Evolutionary conservation across 1,140 invertebrate genomes (phyloP).

Genomic region (Drosophila lacertosa): DNA sequence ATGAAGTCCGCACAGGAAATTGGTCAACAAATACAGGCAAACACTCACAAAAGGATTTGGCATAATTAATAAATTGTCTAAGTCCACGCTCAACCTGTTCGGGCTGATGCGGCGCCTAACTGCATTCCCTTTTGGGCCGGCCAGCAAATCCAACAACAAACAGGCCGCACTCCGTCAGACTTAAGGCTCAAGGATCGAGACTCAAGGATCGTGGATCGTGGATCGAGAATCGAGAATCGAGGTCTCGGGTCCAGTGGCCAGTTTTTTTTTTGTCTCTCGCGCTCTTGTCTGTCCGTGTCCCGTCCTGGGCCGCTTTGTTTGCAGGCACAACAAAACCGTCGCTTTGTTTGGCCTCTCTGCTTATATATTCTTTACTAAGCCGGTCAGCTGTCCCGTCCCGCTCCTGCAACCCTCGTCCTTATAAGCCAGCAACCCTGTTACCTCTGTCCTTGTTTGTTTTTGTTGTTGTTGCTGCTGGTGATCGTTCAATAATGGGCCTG

Average conservation of each 20-base stretch:
- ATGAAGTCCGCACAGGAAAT: constrained; percentile 23
- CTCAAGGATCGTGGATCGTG: too few species aligned
- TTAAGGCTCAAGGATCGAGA: too few species aligned
- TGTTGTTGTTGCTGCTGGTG: constrained; percentile 41
- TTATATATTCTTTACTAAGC: constrained; percentile 20
- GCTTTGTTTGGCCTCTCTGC: constrained; percentile 42
- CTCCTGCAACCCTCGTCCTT: constrained; percentile 38
- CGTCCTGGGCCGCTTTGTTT: constrained; percentile 36
- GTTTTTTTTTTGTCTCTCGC: constrained; percentile 15
- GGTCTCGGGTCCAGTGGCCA: background rate
- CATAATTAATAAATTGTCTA: constrained; percentile 33
- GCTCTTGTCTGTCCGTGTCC: constrained; percentile 22
- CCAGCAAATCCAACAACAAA: constrained; percentile 24
- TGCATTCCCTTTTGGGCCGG: background rate
- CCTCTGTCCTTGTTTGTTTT: constrained; percentile 42
- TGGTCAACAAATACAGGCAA: background rate
- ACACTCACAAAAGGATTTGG: constrained; percentile 1
- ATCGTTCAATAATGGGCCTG: constrained; percentile 64
- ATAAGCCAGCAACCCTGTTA: constrained; percentile 46
- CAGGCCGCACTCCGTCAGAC: constrained; percentile 15
- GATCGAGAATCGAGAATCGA: too few species aligned
- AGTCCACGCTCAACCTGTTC: constrained; percentile 12
- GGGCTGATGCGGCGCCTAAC: constrained; percentile 34
- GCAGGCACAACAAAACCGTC: constrained; percentile 12
- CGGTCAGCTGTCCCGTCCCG: constrained; percentile 34